Evolutionary conservation across 2,113 vertebrate genomes (phyloP), one percentile per base, ranked within the genome.

Genomic region (Numida meleagris): DNA sequence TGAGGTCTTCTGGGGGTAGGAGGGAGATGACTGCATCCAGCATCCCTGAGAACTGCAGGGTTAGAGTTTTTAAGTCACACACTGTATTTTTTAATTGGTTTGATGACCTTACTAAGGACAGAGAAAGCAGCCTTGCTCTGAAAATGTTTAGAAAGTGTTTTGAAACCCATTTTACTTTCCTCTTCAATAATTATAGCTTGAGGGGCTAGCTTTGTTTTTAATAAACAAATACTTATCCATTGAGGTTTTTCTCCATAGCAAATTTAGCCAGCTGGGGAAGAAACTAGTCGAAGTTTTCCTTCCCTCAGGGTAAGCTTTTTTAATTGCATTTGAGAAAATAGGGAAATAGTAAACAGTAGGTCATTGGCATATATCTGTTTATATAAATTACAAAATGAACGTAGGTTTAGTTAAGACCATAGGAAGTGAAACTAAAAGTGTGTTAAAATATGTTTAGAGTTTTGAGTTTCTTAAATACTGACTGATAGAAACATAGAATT

Each of bases 151-250:
- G 53, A 36, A 83, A 55, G 29, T 8, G 0, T 93, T 90, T 87
- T 53, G 78, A 88, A 87, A 23, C n/a, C 8, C 8, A 10, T 77
- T 93, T 91, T 86, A 46, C 55, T 90, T 91, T 88, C 59, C 9
- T 89, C 61, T 91, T 86, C 62, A 59, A 72, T 80, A 86, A 74
- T 88, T 96, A 40, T 21, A 80, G 63, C 85, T 89, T 86, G 40
- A 82, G 74, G 67, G 46, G 73, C 51, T 88, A 66, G 55, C 65
- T 96, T 58, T 61, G 50, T 53, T 82, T 90, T 94, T 90, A 74
- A 94, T 90, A 96, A 94, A 94, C 74, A 95, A 92, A 62, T 90
- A 82, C 79, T 82, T 96, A 48, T 95, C 83, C 40, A 29, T 20
- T 91, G 87, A 82, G 91, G 15, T 61, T 62, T 85, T 94, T 53